Conservation (phyloP, 2,113 vertebrate genomes). For the Gorsachius goisagi region DNA sequence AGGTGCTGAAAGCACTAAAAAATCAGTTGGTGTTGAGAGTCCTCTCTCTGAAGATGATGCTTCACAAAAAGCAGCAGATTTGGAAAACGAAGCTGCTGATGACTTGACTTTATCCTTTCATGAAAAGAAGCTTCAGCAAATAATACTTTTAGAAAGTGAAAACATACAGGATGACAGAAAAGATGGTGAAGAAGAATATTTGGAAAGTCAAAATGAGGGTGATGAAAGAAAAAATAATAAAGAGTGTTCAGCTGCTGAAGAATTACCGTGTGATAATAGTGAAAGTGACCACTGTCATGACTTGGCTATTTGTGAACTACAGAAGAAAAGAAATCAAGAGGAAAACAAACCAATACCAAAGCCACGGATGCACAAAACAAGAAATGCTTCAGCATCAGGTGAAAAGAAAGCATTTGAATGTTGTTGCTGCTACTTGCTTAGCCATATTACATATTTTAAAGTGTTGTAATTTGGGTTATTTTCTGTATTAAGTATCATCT, state of each 20-base stretch:
- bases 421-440: neutral
- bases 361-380: conserved; percentile 42
- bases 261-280: neutral
- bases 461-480: neutral
- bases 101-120: conserved; percentile 78
- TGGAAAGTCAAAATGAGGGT: conserved; percentile 71
- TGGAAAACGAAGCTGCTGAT: conserved; percentile 45
- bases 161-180: neutral
- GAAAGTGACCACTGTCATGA: neutral
- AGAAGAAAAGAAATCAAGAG: conserved; percentile 4
- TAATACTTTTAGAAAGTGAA: conserved; percentile 76
- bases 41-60: neutral
- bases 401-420: neutral
- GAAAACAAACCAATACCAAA: conserved; percentile 58
- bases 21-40: neutral
- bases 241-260: neutral
- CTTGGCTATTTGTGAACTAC: neutral
- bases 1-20: conserved; percentile 57
- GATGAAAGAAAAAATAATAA: neutral
- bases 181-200: neutral
- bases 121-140: conserved; percentile 71
- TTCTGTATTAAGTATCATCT: neutral
- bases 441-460: neutral
- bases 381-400: conserved; percentile 71
- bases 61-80: neutral